Base-by-base conservation (phyloP, 2,888 invertebrate species). In the Plagodis dolabraria region DNA sequence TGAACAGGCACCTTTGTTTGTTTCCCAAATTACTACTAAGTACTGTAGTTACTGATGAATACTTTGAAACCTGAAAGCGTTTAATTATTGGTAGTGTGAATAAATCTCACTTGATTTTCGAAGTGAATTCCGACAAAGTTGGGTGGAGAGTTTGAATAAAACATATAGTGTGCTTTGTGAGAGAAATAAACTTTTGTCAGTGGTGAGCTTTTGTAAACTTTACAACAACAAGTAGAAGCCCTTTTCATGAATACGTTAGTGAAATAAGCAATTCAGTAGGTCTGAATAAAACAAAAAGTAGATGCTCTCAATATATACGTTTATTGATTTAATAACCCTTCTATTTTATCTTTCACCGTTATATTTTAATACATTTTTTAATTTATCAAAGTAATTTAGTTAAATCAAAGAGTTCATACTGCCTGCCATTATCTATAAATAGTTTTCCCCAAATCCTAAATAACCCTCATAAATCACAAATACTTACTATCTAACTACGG, bases 341-440 rank as follows among this genome's bases (percentile, higher is more conserved):
- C 38, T 50, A 45, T 49, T 42, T 12, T 53, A 58, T 63, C 67
- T 69, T 57, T 64, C 63, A 67, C 69, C 69, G 42, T 36, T 7
- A 40, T 63, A 22, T 22, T 22, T 22, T 22, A 22, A 4, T 22
- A 22, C 22, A 22, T 22, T 22, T 22, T 22, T 2, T 22, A 22
- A 22, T 22, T 22, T 22, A 2, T 2, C 22, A 22, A 22, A 22
- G 22, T 22, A 22, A 22, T 4, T 22, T n/a, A n/a, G 22, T 22
- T n/a, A n/a, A 60, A 52, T 47, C 57, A 53, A 53, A 44, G 48
- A 53, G 55, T 57, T 64, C 57, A 62, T 58, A 64, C 57, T 53
- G 63, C 64, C 59, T 68, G 66, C 65, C 60, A n/a, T 22, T 56
- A 22, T 6, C 50, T 48, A 12, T 33, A 36, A 51, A 34, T 43